These are phyloP conservation scores for Notothenia rossii DNA, from an alignment of 2,113 vertebrate species.

Conservation along the genomic window DNA sequence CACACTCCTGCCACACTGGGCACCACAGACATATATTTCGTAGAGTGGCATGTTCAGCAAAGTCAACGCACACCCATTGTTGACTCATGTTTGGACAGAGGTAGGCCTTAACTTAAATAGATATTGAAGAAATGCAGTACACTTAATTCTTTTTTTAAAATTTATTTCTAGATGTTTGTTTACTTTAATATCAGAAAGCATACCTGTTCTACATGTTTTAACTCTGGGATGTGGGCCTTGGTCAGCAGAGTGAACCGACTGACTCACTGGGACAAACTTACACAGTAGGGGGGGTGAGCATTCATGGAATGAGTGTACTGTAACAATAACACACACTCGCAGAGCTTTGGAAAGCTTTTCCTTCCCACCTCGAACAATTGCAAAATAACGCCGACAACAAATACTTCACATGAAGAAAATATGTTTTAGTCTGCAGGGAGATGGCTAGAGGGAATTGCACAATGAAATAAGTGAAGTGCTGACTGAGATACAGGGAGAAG, in stretches of 20 bases:
- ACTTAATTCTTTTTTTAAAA: too few species aligned
- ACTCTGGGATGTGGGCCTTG: constrained; percentile 47
- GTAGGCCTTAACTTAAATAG: not conserved
- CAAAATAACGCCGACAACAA: constrained; percentile 72
- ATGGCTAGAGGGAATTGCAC: constrained; percentile 62
- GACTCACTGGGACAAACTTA: constrained; percentile 60
- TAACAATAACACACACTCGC: constrained; percentile 63
- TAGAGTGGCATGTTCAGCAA: constrained; percentile 34
- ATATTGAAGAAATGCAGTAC: not conserved
- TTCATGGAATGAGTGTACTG: constrained; percentile 61
- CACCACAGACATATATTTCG: constrained; percentile 51
- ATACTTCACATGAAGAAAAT: constrained; percentile 70
- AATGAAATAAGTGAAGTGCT: constrained; percentile 54
- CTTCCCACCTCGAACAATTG: constrained; percentile 68
- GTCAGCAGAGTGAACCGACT: constrained; percentile 53
- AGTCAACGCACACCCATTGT: not conserved
- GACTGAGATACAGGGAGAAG: constrained; percentile 25
- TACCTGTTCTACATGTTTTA: constrained; percentile 42
- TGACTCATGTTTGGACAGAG: not conserved
- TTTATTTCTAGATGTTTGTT: not conserved
- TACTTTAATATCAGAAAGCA: not conserved
- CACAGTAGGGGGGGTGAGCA: constrained; percentile 45
- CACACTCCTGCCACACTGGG: constrained; percentile 54
- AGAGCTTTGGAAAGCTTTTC: constrained; percentile 48
- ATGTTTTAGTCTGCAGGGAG: constrained; percentile 49